Evolutionary conservation across 2,797 vertebrate genomes (phyloP), one percentile per base, ranked within the genome.

Genomic region (Dipus sagitta): DNA sequence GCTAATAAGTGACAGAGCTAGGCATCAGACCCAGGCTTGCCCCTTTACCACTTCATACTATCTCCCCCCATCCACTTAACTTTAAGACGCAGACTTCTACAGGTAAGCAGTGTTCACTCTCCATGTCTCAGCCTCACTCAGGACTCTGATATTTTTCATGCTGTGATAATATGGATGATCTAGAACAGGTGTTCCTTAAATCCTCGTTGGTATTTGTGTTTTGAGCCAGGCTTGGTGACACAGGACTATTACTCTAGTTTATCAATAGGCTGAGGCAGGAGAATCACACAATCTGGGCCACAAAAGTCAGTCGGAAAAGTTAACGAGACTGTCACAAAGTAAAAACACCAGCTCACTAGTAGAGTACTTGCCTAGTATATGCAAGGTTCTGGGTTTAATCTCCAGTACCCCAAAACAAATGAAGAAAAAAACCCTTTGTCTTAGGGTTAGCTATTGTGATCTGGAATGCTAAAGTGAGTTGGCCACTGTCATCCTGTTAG

Each of bases 141-240:
- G 20, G 4, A 9, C 42, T 42, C 80, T 65, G 71, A 81, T 74
- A 86, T 62, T 71, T 80, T 88, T 85, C 75, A 81, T 91, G 74
- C 74, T 81, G 80, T 71, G 77, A 91, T 91, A 92, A 65, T 32
- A 65, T 1, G 93, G 18, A 72, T 79, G 60, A 88, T 60, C 62
- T 47, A 86, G 77, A 76, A 91, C 92, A 86, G 21, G 0, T 80
- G 52, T 79, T 86, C 38, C n/a, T 77, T 90, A 58, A 88, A 93
- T 72, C 10, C 38, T 83, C 26, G n/a, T 71, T 52, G 13, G 6
- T 74, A 65, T 71, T 21, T 90, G 88, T 34, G 52, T 23, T 62
- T 84, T 18, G 14, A 34, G 28, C 30, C 34, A 64, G 34, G 58
- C 20, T 47, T 42, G 28, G n/a, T 64, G 58, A 28, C 11, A 24